Percentiles rank a stretch among this genome's conserved stretches.
Conservation (phyloP, 2,113 vertebrate genomes). For the Fregata magnificens region DNA sequence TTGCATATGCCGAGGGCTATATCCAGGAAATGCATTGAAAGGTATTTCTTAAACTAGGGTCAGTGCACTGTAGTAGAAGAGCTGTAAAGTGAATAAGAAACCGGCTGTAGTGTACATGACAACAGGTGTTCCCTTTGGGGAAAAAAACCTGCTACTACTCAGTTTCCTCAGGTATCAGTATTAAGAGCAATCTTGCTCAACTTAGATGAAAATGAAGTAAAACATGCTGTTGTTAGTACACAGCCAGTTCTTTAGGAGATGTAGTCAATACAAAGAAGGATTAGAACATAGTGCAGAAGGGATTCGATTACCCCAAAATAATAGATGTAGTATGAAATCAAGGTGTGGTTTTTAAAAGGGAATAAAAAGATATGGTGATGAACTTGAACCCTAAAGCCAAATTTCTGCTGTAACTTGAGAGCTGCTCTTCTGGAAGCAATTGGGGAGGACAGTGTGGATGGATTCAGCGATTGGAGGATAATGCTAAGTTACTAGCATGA, state of each 20-base stretch:
- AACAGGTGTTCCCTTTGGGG: not conserved
- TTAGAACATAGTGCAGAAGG: not conserved
- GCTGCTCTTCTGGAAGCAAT: not conserved
- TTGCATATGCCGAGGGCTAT: not conserved
- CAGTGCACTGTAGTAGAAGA: not conserved
- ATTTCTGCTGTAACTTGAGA: not conserved
- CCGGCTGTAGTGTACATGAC: not conserved
- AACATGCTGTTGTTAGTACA: not conserved
- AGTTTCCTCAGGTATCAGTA: not conserved
- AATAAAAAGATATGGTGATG: rapidly evolving
- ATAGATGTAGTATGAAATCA: not conserved
- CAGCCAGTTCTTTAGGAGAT: not conserved
- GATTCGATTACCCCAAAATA: not conserved
- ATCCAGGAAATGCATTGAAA: not conserved
- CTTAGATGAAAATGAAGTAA: not conserved
- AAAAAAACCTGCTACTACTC: not conserved
- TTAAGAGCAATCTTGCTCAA: not conserved
- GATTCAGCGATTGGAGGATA: not conserved
- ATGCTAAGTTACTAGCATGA: not conserved
- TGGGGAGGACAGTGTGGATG: not conserved
- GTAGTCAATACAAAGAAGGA: no score
- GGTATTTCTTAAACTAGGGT: not conserved
- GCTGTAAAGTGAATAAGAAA: not conserved
- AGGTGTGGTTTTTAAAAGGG: not conserved
- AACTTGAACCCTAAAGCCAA: not conserved